phyloP scores from a whole-genome alignment of 2,113 vertebrate genomes.

The Boleophthalmus pectinirostris region DNA sequence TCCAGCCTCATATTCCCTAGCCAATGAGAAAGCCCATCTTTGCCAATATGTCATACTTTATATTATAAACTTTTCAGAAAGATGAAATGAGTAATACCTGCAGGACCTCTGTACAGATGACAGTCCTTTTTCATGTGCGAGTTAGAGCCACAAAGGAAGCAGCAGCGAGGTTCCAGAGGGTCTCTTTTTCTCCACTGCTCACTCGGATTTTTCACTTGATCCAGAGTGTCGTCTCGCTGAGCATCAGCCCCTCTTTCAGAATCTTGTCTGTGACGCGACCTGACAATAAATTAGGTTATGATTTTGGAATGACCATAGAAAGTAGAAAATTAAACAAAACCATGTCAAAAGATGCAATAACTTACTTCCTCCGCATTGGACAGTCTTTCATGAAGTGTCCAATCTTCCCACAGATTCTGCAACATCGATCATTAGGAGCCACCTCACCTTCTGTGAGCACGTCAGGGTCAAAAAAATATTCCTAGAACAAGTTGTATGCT shows the following conservation, averaged over 20 bases:
- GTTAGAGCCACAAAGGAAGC: conserved; percentile 88
- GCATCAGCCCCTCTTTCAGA: conserved; percentile 74
- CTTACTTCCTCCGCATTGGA: conserved; percentile 89
- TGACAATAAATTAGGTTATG: conserved; percentile 41
- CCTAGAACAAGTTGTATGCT: conserved; percentile 68
- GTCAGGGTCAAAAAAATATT: conserved; percentile 94
- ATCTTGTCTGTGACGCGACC: conserved; percentile 78
- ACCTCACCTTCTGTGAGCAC: conserved; percentile 90
- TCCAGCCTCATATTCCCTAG: conserved; percentile 78
- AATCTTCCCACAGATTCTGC: conserved; percentile 94
- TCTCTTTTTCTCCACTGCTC: conserved; percentile 85
- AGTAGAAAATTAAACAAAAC: too few relatives aligned
- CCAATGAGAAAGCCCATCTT: background rate
- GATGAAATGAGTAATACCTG: conserved; percentile 68
- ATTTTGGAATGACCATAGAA: background rate
- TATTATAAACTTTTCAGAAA: too few relatives aligned
- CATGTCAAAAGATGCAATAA: background rate
- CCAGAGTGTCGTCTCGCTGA: conserved; percentile 66
- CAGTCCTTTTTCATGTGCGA: conserved; percentile 93
- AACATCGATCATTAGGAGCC: conserved; percentile 94
- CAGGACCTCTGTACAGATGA: conserved; percentile 81
- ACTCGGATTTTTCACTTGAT: conserved; percentile 68
- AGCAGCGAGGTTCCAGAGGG: conserved; percentile 87
- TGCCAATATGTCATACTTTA: background rate
- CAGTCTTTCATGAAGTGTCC: conserved; percentile 98